Evolutionary conservation across 2,113 vertebrate genomes (phyloP).

Genomic region (Istiophorus platypterus): DNA sequence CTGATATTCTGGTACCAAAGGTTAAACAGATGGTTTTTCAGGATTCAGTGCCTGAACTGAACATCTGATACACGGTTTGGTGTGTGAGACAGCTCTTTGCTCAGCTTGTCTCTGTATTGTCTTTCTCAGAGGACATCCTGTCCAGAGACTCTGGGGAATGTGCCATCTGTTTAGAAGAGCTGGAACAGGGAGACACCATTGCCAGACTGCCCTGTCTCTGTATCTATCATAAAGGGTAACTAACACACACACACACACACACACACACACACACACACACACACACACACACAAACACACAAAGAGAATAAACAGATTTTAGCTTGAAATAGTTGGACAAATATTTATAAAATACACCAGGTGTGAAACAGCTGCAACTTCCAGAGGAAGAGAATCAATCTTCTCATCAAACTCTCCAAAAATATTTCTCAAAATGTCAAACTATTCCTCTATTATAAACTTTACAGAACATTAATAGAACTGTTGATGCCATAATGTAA

Average conservation of each 20-base stretch:
- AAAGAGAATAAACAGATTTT: neutral
- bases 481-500: neutral
- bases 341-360: neutral
- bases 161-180: slow-evolving; percentile 96
- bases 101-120: slow-evolving; percentile 60
- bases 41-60: slow-evolving; percentile 6
- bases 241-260: neutral
- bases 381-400: neutral
- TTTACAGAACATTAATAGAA: neutral
- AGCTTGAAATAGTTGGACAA: neutral
- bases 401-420: neutral
- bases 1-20: slow-evolving; percentile 29
- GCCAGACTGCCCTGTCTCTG: slow-evolving; percentile 98
- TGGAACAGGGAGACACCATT: slow-evolving; percentile 98
- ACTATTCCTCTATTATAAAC: neutral
- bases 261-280: neutral
- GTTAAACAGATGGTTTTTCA: slow-evolving; percentile 48
- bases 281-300: neutral
- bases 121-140: slow-evolving; percentile 94
- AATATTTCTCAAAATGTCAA: neutral
- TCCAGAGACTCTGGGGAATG: slow-evolving; percentile 97
- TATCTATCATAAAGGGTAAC: slow-evolving; percentile 98
- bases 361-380: neutral
- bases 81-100: slow-evolving; percentile 28
- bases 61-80: slow-evolving; percentile 32